Percentiles rank a stretch among this genome's conserved stretches.
Evolutionary conservation across 1,140 invertebrate species (phyloP).

Genomic region (Babylonia areolata): DNA sequence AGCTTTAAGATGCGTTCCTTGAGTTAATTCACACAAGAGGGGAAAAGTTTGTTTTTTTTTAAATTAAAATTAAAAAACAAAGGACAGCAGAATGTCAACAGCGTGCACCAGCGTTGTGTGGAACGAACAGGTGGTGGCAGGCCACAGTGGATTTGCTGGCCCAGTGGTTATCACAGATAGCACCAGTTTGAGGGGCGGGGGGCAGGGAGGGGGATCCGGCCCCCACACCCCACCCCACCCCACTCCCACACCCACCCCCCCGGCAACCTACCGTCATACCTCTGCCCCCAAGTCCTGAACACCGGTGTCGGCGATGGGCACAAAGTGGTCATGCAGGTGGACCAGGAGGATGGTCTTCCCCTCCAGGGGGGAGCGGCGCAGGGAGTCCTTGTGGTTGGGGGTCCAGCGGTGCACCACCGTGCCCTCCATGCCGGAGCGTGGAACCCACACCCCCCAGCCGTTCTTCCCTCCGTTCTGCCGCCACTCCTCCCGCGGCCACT

Average conservation of each 20-base stretch:
- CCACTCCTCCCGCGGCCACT: constrained; percentile 94
- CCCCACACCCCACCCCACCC: no score
- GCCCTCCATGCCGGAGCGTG: constrained; percentile 93
- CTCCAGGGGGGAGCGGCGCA: constrained; percentile 87
- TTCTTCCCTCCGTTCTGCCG: constrained; percentile 88
- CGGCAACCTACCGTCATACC: constrained; percentile 73
- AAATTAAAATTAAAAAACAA: no score
- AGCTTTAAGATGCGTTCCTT: no score
- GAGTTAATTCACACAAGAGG: no score
- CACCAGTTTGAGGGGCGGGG: no score
- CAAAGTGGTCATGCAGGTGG: background rate
- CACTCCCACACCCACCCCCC: background rate
- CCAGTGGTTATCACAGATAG: no score
- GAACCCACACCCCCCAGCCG: constrained; percentile 92
- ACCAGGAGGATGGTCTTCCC: background rate
- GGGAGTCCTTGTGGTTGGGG: constrained; percentile 90
- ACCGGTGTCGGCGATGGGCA: constrained; percentile 74
- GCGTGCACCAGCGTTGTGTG: background rate
- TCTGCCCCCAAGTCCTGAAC: constrained; percentile 87
- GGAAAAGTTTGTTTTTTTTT: no score
- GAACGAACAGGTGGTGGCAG: no score
- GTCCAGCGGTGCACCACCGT: constrained; percentile 93
- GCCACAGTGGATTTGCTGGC: no score
- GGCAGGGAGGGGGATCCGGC: no score
- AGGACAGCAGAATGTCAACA: background rate